phyloP scores from a whole-genome alignment of 2,797 vertebrate species.

The Gymnodraco acuticeps region DNA sequence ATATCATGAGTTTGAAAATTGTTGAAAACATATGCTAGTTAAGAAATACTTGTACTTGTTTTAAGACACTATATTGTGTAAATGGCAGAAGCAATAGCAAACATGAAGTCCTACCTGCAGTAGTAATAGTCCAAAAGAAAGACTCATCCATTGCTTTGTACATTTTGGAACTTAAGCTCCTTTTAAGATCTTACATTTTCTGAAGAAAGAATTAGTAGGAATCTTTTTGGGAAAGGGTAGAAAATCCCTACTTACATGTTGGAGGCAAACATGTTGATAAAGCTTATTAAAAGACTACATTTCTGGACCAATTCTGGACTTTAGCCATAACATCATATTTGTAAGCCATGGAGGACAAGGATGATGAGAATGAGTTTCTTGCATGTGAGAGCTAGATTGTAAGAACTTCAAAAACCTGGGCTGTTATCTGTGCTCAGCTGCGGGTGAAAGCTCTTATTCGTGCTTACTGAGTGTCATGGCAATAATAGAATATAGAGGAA shows the following conservation, averaged over 20 bases:
- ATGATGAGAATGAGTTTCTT: background rate
- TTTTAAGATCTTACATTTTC: background rate
- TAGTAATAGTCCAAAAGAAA: no score
- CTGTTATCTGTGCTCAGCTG: background rate
- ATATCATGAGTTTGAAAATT: no score
- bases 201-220: background rate
- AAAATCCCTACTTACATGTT: background rate
- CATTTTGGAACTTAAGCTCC: no score
- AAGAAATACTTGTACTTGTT: no score
- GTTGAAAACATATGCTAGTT: no score
- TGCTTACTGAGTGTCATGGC: constrained; percentile 1
- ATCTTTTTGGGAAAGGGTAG: background rate
- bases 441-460: constrained; percentile 10
- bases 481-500: constrained; percentile 22
- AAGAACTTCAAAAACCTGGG: background rate
- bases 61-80: no score
- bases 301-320: background rate
- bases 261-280: background rate
- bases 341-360: no score
- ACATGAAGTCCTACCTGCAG: no score
- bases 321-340: background rate
- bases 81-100: no score
- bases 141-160: no score
- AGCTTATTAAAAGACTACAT: background rate
- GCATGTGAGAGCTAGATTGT: background rate